Evolutionary conservation across 2,888 invertebrate genomes (phyloP), one percentile per base, ranked within the genome.

Genomic region (Oscheius sp.): DNA sequence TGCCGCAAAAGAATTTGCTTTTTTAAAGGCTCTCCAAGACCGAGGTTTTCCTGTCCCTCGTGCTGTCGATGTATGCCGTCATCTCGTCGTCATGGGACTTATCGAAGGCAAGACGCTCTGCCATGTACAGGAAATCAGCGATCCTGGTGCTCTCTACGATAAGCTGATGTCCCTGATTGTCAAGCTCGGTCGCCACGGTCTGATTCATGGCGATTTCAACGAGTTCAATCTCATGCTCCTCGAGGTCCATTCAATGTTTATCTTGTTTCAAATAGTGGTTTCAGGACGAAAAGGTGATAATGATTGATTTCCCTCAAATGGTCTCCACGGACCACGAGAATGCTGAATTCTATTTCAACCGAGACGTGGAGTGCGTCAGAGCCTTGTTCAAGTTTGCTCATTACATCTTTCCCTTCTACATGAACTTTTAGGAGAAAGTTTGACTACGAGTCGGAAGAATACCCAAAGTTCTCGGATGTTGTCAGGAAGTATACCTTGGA

Each of bases 281-380:
- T 37, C 32, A 85, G 51, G 92, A 93, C 70, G 93, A 94, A 0
- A 93, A 93, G 29, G 93, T 93, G 79, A 91, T 95, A 63, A 91
- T 99, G 82, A 97, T 98, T 78, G 99, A 99, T 91, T 99, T 99
- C 90, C 99, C 99, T 0, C 99, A 99, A 92, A 99, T 99, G 97
- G 93, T 99, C 71, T 96, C 97, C 5, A 96, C 94, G 0, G 93
- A 94, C 35, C 98, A 99, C 90, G 89, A 92, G 51, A 96, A 99
- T 90, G 98, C 97, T 59, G 93, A 92, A 92, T 91, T 93, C 93
- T 95, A 94, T 90, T 99, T 99, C 90, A 93, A 97, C 82, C 93
- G 99, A 81, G 99, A 99, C 91, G 97, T 99, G 0, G 93, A 93
- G 70, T 97, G 98, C 89, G 92, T 99, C 2, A 92, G 93, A 68